Evolutionary conservation across 1,140 invertebrate species (phyloP).

Genomic region (Leguminivora glycinivorella): DNA sequence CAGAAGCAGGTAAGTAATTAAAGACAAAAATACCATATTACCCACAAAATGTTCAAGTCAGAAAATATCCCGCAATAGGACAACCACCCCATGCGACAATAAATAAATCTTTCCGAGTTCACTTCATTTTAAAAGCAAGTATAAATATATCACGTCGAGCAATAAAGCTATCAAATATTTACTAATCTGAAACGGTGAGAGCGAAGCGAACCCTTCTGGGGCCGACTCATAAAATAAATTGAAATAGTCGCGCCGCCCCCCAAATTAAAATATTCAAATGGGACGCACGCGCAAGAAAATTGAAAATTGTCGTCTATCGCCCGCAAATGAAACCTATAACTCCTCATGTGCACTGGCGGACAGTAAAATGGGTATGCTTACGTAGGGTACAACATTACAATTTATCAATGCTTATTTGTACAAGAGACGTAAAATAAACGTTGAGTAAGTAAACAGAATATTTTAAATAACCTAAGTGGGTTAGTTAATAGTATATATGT

Average conservation of each 20-base stretch:
- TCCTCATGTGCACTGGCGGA: constrained; percentile 62
- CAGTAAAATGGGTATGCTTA: constrained; percentile 40
- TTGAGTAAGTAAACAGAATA: too few relatives aligned
- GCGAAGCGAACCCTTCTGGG: constrained; percentile 68
- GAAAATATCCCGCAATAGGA: constrained; percentile 27
- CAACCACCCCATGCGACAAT: constrained; percentile 23
- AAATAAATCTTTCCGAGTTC: constrained; percentile 36
- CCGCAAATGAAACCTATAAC: constrained; percentile 79
- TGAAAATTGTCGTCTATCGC: constrained; percentile 79
- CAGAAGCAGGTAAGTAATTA: background rate
- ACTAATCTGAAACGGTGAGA: constrained; percentile 74
- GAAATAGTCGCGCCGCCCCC: constrained; percentile 78
- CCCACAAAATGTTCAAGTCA: constrained; percentile 1
- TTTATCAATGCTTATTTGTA: too few relatives aligned
- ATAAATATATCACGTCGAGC: constrained; percentile 69
- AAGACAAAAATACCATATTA: background rate
- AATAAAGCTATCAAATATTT: constrained; percentile 79
- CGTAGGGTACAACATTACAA: background rate
- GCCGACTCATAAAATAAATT: constrained; percentile 77
- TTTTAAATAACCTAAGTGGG: too few relatives aligned
- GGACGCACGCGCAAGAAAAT: constrained; percentile 79
- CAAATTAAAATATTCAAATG: constrained; percentile 79
- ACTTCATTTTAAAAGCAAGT: constrained; percentile 56
- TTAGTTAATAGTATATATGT: too few relatives aligned
- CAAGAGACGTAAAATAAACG: too few relatives aligned